phyloP scores from a whole-genome alignment of 1,140 invertebrate species.

The Aphidius ervi region DNA sequence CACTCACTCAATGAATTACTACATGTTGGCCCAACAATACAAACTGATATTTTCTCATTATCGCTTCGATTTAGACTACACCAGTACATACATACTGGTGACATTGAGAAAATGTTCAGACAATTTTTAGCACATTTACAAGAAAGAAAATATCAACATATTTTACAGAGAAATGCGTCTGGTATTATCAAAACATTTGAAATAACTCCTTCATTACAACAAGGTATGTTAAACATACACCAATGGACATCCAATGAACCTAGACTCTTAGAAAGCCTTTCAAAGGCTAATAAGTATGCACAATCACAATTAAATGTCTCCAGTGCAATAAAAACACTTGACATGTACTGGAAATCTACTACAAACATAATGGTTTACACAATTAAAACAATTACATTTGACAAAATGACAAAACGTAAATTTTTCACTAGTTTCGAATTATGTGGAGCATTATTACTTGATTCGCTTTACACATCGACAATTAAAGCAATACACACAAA shows the following conservation, averaged over 20 bases:
- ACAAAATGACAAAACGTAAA: not conserved
- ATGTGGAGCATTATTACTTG: slow-evolving; percentile 4
- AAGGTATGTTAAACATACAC: slow-evolving; percentile 35
- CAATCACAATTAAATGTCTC: too few species aligned
- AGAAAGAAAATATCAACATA: slow-evolving; percentile 37
- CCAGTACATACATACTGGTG: slow-evolving; percentile 35
- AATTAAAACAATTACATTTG: slow-evolving; percentile 1
- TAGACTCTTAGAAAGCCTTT: not conserved
- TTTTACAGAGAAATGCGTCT: slow-evolving; percentile 6
- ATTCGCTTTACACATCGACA: not conserved
- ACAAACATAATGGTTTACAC: not conserved
- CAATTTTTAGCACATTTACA: slow-evolving; percentile 33
- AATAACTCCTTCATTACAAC: slow-evolving; percentile 32
- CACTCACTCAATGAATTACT: not conserved
- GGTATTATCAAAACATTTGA: slow-evolving; percentile 25
- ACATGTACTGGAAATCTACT: too few species aligned
- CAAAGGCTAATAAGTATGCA: too few species aligned
- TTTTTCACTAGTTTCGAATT: too few species aligned
- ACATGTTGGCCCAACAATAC: slow-evolving; percentile 30
- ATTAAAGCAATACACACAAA: not conserved
- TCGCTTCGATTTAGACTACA: slow-evolving; percentile 33
- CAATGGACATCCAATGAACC: slow-evolving; percentile 25
- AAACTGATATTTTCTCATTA: slow-evolving; percentile 33
- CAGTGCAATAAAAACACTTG: too few species aligned
- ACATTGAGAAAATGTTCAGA: slow-evolving; percentile 47